Percentiles rank a stretch among this genome's conserved stretches.
Conservation (phyloP, 2,797 vertebrate genomes). For the Catharus ustulatus region DNA sequence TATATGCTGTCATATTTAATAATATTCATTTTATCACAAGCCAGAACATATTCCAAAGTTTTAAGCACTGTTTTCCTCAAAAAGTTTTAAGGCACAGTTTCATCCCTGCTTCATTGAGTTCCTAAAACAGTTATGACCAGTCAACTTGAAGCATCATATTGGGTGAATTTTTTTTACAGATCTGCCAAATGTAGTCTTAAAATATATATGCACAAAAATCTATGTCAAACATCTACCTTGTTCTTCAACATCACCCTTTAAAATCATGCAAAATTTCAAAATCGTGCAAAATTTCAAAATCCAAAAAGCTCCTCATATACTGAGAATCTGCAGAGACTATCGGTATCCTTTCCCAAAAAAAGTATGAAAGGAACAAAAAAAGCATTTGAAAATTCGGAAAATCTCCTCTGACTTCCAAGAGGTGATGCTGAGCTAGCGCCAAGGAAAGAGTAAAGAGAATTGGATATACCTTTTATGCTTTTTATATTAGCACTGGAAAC, state of each 20-base stretch:
- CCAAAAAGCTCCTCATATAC: background rate
- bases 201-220: background rate
- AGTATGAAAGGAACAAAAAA: background rate
- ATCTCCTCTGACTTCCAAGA: background rate
- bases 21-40: background rate
- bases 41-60: background rate
- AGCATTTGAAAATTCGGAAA: background rate
- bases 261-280: background rate
- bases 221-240: background rate
- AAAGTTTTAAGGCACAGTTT: background rate
- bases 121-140: background rate
- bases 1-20: slow-evolving; percentile 14
- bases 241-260: background rate
- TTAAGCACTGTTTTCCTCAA: background rate
- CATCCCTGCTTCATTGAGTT: background rate
- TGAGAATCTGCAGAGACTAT: background rate
- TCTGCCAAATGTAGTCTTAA: background rate
- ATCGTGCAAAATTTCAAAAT: background rate
- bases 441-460: background rate
- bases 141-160: background rate
- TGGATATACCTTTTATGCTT: background rate
- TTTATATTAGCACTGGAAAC: background rate
- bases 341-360: background rate
- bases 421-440: background rate
- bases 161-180: background rate